Evolutionary conservation across 2,797 vertebrate genomes (phyloP), one percentile per base, ranked within the genome.

Genomic region (Apodemus agrarius): DNA sequence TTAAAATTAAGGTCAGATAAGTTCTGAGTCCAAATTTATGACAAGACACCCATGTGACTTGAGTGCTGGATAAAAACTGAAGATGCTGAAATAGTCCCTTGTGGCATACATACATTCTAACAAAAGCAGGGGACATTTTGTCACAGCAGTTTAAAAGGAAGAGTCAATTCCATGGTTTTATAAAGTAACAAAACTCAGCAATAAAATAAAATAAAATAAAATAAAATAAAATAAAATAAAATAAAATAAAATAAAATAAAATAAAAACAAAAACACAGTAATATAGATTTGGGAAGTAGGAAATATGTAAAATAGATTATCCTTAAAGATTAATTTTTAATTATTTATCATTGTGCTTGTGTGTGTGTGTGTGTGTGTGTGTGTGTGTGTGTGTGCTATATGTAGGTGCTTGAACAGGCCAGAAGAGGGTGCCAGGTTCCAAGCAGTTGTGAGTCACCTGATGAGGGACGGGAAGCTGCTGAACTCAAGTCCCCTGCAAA

Each of bases 111-210:
- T 80, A 34, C n/a, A 13, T 80, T 80, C 49, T 80, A 80, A 80
- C 78, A 54, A 13, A 34, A 54, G 9, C 49, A n/a, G n/a, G 46
- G 40, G 8, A 49, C 54, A 34, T 57, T 6, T 61, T 54, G 43
- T 21, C 81, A 26, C 0, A 43, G 57, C 14, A 72, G 21, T 72
- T 84, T 69, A 40, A 92, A 74, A 63, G 49, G 74, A 82, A 29
- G 9, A 59, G 43, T 86, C 75, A n/a, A 21, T n/a, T 52, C 86
- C 16, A 31, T n/a, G 34, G 3, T 57, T 95, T 69, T 59, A 80
- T 13, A 80, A 29, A 89, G 21, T 21, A 89, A 67, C 10, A 86
- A 67, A 86, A 93, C 83, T 93, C 79, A 96, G 78, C 5, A 89
- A 46, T 14, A 22, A 46, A 13, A 29, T 72, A 78, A 34, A 43